phyloP scores from a whole-genome alignment of 2,113 vertebrate species.

The Channa argus region DNA sequence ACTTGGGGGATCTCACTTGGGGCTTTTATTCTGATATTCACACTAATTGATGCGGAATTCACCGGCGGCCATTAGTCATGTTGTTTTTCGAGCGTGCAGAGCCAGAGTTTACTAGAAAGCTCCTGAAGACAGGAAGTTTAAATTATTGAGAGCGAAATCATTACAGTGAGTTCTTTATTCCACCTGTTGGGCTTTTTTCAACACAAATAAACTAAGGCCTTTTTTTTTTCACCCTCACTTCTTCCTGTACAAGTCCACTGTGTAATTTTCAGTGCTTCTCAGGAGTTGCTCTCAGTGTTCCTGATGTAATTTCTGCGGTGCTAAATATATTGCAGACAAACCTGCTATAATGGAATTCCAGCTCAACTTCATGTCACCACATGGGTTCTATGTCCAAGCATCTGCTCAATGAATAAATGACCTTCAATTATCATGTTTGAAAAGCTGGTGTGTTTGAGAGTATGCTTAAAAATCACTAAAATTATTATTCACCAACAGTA shows the following conservation, averaged over 20 bases:
- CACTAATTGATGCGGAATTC: neutral
- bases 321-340: too few relatives aligned
- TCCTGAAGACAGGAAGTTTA: too few relatives aligned
- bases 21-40: conserved; percentile 19
- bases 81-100: neutral
- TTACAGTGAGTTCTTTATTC: conserved; percentile 8
- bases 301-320: too few relatives aligned
- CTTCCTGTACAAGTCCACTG: neutral
- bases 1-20: neutral
- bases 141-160: conserved; percentile 35
- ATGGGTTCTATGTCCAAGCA: too few relatives aligned
- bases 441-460: neutral
- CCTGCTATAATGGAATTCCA: too few relatives aligned
- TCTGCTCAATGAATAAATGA: too few relatives aligned
- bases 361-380: too few relatives aligned
- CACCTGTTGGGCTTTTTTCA: neutral
- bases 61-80: neutral
- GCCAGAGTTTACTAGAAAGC: too few relatives aligned
- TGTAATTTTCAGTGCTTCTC: neutral
- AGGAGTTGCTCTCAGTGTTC: neutral
- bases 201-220: neutral
- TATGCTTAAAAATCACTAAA: neutral
- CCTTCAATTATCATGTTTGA: neutral
- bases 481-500: neutral
- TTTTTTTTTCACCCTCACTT: conserved; percentile 11